A percentile compares a stretch with the other conserved stretches of the same genome.
These are phyloP conservation scores for Phyllotreta striolata DNA, from an alignment of 2,888 invertebrate species.

Conservation along the genomic window DNA sequence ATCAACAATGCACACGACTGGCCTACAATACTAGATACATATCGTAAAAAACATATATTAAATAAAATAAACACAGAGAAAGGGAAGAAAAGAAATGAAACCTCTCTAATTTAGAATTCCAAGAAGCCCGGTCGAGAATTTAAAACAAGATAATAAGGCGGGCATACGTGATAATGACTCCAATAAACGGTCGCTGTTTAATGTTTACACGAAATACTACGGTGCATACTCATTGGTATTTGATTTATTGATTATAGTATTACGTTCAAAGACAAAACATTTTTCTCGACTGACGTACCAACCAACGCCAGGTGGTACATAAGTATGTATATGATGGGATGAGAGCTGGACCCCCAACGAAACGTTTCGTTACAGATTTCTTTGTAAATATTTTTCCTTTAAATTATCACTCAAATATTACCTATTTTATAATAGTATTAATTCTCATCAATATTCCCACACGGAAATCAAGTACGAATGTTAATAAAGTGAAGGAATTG, in stretches of 20 bases:
- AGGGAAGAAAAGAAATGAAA: constrained; percentile 10
- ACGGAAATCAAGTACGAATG: no score
- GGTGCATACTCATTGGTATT: constrained; percentile 37
- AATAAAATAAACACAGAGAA: constrained; percentile 12
- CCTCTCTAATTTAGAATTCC: constrained; percentile 27
- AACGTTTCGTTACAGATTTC: constrained; percentile 2
- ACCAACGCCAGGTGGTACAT: constrained; percentile 14
- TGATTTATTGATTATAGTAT: constrained; percentile 41
- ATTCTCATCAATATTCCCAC: no score
- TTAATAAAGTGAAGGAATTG: no score
- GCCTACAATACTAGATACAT: constrained; percentile 11
- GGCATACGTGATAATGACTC: constrained; percentile 43
- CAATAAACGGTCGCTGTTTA: constrained; percentile 43
- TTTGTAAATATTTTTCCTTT: constrained; percentile 2
- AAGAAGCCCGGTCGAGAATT: constrained; percentile 34
- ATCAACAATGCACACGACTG: constrained; percentile 14
- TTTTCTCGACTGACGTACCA: constrained; percentile 20
- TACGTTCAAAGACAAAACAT: constrained; percentile 32
- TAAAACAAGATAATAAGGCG: constrained; percentile 33
- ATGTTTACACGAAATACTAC: constrained; percentile 38
- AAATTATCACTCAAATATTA: background rate
- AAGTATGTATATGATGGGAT: no score
- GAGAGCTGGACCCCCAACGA: constrained; percentile 8
- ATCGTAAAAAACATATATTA: constrained; percentile 9
- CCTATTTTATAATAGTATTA: background rate